These are phyloP conservation scores for Pedetes capensis DNA, from an alignment of 2,113 vertebrate species.

Conservation along the genomic window DNA sequence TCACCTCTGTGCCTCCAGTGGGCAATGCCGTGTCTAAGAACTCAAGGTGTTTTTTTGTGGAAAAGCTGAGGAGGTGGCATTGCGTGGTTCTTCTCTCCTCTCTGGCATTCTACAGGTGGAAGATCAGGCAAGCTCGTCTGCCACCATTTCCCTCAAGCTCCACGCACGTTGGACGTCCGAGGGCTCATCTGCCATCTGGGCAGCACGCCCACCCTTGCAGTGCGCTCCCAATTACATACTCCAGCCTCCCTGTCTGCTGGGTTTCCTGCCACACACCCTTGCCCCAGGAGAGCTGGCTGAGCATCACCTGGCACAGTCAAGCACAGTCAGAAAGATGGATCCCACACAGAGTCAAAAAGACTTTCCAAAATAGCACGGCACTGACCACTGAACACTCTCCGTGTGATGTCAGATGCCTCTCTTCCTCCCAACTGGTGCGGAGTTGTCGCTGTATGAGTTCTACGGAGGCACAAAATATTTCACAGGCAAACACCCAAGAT, in stretches of 20 bases:
- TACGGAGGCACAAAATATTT: background rate
- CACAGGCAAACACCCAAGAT: background rate
- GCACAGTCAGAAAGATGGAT: background rate
- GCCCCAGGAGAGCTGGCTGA: background rate
- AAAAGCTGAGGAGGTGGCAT: accelerated
- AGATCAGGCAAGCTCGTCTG: background rate
- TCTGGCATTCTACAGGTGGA: background rate
- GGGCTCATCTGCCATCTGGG: background rate
- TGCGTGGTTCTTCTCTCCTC: background rate
- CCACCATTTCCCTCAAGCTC: background rate
- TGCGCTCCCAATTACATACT: background rate
- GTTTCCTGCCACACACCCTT: background rate
- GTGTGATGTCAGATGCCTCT: background rate
- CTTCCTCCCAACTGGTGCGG: background rate
- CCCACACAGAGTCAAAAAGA: background rate
- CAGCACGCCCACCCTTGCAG: background rate
- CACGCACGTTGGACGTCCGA: background rate
- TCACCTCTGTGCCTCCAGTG: background rate
- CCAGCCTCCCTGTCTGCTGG: background rate
- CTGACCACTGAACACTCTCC: background rate
- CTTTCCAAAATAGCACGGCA: background rate
- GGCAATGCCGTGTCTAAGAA: accelerated
- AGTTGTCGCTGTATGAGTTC: background rate
- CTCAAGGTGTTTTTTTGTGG: background rate
- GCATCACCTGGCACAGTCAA: background rate